Conservation (phyloP, 2,797 vertebrate species). For the Rhabdophis nuchalis region DNA sequence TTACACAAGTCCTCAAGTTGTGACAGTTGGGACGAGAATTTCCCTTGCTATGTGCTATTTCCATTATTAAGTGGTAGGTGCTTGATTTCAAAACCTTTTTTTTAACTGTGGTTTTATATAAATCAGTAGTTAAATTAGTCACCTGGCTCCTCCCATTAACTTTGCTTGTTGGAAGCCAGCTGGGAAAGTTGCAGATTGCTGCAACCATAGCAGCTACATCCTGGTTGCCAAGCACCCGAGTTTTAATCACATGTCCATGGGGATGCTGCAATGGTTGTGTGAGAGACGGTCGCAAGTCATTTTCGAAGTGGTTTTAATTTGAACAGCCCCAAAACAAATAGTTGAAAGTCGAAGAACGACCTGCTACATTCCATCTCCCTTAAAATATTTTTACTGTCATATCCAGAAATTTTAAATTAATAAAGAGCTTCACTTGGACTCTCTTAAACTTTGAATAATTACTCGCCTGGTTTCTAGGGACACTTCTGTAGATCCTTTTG, state of each 20-base stretch:
- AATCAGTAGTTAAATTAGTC: background rate
- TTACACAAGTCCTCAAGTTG: background rate
- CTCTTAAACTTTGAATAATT: background rate
- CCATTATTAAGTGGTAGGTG: background rate
- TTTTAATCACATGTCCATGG: background rate
- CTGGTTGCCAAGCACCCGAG: background rate
- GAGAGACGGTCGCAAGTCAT: background rate
- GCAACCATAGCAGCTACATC: background rate
- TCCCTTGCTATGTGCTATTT: background rate
- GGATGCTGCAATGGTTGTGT: background rate
- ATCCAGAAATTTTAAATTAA: background rate
- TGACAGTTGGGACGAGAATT: background rate
- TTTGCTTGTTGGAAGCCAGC: background rate
- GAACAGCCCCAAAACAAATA: background rate
- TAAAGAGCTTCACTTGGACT: background rate
- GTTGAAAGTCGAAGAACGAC: background rate
- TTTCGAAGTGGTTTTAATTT: background rate
- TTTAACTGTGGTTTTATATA: background rate
- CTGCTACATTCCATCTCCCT: background rate
- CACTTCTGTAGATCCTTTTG: background rate
- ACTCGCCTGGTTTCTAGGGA: background rate
- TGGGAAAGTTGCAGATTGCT: background rate
- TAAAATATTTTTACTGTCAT: background rate
- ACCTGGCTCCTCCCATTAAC: background rate
- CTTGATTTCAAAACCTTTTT: background rate